Base-by-base conservation (phyloP, 2,113 vertebrate genomes). In the Gopherus flavomarginatus region DNA sequence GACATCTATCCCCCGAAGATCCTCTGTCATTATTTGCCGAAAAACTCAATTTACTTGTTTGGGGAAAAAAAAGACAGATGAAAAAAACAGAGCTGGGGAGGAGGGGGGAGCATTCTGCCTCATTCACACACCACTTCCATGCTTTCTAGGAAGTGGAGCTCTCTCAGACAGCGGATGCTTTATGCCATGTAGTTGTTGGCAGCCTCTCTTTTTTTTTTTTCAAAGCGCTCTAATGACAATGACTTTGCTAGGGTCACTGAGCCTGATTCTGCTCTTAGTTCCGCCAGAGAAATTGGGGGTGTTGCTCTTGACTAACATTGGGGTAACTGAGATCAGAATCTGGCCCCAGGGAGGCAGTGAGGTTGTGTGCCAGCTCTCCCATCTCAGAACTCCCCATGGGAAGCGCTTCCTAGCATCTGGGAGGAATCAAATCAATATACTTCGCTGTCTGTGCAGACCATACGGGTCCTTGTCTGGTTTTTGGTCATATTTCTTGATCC, bases 21-120 rank as follows among this genome's bases (percentile, higher is more conserved):
- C 26, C 56, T 95, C 90, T 96, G 88, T 95, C 96, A 87, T 94
- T 97, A 94, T 96, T 97, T 96, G 88, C 90, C 93, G 86, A 94
- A 97, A 97, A 97, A 88, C 90, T 97, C 90, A 88, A 94, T 97
- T 95, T 96, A 65, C 56, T 87, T 96, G 24, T 97, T 95, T 93
- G 77, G 81, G 56, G 4, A 6, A 10, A 47, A 75, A 90, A 62
- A 49, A 49, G 6, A 50, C 11, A 52, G 26, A 53, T 53, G 52
- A 11, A 72, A 85, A 21, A n/a, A 77, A 42, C 56, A 84, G 83
- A 14, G 16, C 29, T n/a, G 52, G 47, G 92, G 83, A 59, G 69
- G 59, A 59, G 69, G 59, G 11, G 13, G 10, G 11, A 89, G 81
- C 79, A 35, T 88, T 88, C 16, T 90, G 3, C 16, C 81, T 50